Percentiles rank a stretch among this genome's conserved stretches.
phyloP scores from a whole-genome alignment of 2,888 invertebrate species.

The Thymelicus lineola region DNA sequence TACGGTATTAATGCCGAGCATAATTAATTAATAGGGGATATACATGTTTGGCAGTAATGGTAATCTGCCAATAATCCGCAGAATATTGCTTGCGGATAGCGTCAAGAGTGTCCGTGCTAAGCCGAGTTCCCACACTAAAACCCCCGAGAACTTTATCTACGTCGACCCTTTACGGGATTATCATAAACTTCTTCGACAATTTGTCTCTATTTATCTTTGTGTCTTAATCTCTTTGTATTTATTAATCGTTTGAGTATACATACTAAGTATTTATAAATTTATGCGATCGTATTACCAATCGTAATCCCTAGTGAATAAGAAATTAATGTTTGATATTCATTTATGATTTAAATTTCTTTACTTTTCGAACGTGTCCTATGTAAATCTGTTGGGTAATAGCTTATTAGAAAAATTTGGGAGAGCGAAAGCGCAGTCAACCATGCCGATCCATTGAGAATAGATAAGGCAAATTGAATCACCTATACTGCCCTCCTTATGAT shows the following conservation, averaged over 20 bases:
- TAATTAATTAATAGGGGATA: conserved; percentile 31
- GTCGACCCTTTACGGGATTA: conserved; percentile 78
- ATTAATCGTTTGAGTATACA: conserved; percentile 31
- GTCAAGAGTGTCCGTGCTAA: conserved; percentile 71
- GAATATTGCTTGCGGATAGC: conserved; percentile 70
- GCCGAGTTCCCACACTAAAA: conserved; percentile 72
- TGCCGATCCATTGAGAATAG: too few species aligned
- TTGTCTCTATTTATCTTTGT: conserved; percentile 71
- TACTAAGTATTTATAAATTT: conserved; percentile 24
- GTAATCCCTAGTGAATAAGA: conserved; percentile 10
- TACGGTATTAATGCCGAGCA: conserved; percentile 5
- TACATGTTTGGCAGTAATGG: conserved; percentile 46
- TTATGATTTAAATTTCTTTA: too few species aligned
- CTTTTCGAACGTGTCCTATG: too few species aligned
- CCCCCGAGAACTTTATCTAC: conserved; percentile 68
- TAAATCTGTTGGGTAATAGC: too few species aligned
- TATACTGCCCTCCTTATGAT: too few species aligned
- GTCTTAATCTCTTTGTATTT: conserved; percentile 42
- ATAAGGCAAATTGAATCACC: not conserved
- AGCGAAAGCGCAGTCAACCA: too few species aligned
- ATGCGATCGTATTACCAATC: too few species aligned
- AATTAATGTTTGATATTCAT: too few species aligned
- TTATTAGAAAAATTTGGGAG: too few species aligned
- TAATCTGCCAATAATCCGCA: conserved; percentile 68
- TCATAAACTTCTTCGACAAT: conserved; percentile 71